phyloP scores from a whole-genome alignment of 2,888 invertebrate species.

The Neocrepidodera transversa region DNA sequence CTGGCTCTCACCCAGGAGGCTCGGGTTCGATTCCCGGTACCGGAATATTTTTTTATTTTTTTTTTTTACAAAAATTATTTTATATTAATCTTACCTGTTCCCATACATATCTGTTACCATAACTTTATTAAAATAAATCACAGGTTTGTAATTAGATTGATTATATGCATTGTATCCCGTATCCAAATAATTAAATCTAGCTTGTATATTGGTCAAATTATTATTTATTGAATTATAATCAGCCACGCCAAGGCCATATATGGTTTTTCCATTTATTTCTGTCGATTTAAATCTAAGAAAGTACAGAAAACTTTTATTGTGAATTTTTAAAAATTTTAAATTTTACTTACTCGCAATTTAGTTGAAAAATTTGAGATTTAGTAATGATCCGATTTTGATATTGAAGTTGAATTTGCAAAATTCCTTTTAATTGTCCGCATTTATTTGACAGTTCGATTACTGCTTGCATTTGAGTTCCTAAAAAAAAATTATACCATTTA shows the following conservation, averaged over 20 bases:
- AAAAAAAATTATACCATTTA: not conserved
- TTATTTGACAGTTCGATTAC: slow-evolving; percentile 60
- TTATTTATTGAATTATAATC: slow-evolving; percentile 51
- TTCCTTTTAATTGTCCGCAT: slow-evolving; percentile 60
- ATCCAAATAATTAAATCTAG: slow-evolving; percentile 52
- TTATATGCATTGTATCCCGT: slow-evolving; percentile 47
- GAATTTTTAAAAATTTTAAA: not conserved
- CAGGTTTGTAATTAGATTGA: slow-evolving; percentile 37
- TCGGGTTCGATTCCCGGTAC: slow-evolving; percentile 69
- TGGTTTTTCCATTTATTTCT: slow-evolving; percentile 51
- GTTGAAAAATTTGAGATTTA: slow-evolving; percentile 54
- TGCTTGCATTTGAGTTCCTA: slow-evolving; percentile 64
- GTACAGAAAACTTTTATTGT: not conserved
- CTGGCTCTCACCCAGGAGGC: slow-evolving; percentile 69
- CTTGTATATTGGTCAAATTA: slow-evolving; percentile 49
- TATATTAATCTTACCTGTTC: slow-evolving; percentile 52
- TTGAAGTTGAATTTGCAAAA: slow-evolving; percentile 58
- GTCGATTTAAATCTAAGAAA: slow-evolving; percentile 51
- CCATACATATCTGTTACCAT: slow-evolving; percentile 56
- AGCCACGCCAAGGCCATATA: slow-evolving; percentile 58
- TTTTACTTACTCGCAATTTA: slow-evolving; percentile 62
- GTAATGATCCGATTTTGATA: slow-evolving; percentile 56
- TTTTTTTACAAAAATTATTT: not conserved
- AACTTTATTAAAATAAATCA: slow-evolving; percentile 53
- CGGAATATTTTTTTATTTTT: slow-evolving; percentile 56